Evolutionary conservation across 1,140 invertebrate genomes (phyloP).

Genomic region (Cyclargus thomasi): DNA sequence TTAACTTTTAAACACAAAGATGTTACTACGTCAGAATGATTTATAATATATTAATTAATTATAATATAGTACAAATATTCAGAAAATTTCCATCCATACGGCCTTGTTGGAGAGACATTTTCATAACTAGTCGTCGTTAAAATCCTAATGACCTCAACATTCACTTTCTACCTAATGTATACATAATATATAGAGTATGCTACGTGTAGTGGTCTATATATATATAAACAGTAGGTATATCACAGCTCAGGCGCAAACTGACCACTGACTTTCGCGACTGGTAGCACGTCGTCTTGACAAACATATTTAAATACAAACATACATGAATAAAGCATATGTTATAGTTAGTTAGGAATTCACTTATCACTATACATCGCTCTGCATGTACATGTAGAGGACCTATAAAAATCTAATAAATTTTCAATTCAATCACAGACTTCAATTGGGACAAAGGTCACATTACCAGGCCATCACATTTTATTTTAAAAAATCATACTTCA

Average conservation of each 20-base stretch:
- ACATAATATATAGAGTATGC: not conserved
- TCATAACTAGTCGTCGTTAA: not conserved
- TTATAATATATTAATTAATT: not conserved
- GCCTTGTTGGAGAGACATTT: not conserved
- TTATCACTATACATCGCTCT: no score
- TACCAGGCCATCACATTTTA: no score
- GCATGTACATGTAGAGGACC: no score
- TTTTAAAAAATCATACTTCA: no score
- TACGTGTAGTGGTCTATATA: no score
- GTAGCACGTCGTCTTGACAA: no score
- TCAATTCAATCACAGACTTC: no score
- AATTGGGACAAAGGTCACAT: no score
- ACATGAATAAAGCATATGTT: no score
- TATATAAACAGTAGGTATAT: not conserved
- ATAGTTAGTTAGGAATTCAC: no score
- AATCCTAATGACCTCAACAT: not conserved
- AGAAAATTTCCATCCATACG: not conserved
- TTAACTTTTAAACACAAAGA: not conserved
- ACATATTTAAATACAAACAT: no score
- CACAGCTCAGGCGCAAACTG: not conserved
- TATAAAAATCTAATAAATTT: no score
- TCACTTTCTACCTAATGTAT: not conserved
- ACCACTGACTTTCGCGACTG: not conserved
- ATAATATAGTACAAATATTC: conserved; percentile 1
- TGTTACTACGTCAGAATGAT: not conserved